phyloP scores from a whole-genome alignment of 1,140 invertebrate genomes.

The Zeugodacus cucurbitae region DNA sequence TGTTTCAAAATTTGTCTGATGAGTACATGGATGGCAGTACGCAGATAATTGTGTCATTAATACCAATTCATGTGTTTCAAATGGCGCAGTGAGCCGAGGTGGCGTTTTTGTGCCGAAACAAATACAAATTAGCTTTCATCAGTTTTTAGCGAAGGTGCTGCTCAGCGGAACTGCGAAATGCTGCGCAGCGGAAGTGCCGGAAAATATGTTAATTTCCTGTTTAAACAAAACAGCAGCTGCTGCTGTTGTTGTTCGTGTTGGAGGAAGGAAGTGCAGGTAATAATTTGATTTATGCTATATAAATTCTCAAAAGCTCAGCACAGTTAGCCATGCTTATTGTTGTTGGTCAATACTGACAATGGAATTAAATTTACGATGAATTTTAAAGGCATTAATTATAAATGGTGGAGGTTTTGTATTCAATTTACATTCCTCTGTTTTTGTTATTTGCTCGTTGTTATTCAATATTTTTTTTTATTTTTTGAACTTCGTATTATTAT shows the following conservation, averaged over 20 bases:
- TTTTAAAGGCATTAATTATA: not conserved
- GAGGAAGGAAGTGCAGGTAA: conserved; percentile 25
- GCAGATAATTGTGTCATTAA: not conserved
- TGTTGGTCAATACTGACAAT: not conserved
- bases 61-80: not conserved
- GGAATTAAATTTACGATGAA: not conserved
- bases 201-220: conserved; percentile 24
- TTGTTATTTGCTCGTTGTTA: too few species aligned
- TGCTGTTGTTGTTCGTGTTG: not conserved
- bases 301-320: not conserved
- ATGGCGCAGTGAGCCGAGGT: not conserved
- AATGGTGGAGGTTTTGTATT: not conserved
- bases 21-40: not conserved
- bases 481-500: too few species aligned
- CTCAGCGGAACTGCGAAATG: not conserved
- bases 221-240: not conserved
- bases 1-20: not conserved
- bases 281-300: not conserved
- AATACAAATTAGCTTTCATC: not conserved
- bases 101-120: not conserved
- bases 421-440: not conserved
- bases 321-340: not conserved
- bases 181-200: not conserved
- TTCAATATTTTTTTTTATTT: too few species aligned
- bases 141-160: not conserved